Evolutionary conservation across 2,797 vertebrate species (phyloP).

Genomic region (Cyprinella venusta): DNA sequence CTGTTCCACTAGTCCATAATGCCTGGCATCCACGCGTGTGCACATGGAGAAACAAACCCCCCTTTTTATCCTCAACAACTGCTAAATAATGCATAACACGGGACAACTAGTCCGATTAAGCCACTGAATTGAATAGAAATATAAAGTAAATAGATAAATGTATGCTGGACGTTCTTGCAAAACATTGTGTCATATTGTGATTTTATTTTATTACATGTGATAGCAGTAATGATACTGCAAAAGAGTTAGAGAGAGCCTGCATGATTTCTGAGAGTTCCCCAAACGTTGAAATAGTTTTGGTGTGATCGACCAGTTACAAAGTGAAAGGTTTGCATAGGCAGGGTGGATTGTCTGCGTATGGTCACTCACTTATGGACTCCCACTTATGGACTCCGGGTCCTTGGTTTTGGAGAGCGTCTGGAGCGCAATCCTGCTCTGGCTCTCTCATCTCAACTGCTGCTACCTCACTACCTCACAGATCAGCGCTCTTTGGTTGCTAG

Average conservation of each 20-base stretch:
- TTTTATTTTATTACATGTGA: not conserved
- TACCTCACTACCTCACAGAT: conserved; percentile 62
- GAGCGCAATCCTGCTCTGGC: conserved; percentile 67
- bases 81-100: conserved; percentile 55
- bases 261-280: not conserved
- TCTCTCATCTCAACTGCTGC: conserved; percentile 73
- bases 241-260: not conserved
- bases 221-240: not conserved
- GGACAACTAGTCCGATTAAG: not conserved
- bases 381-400: conserved; percentile 24
- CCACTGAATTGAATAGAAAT: not conserved
- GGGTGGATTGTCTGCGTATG: conserved; percentile 42
- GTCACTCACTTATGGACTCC: conserved; percentile 32
- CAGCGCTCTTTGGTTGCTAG: conserved; percentile 74
- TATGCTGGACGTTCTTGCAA: not conserved
- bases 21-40: conserved; percentile 22
- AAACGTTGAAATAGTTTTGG: not conserved
- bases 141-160: not conserved
- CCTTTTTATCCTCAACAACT: conserved; percentile 34
- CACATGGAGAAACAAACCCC: conserved; percentile 27
- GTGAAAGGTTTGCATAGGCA: conserved; percentile 13
- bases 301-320: conserved; percentile 10
- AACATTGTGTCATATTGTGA: not conserved
- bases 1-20: conserved; percentile 19
- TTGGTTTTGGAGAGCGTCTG: conserved; percentile 34